phyloP scores from a whole-genome alignment of 1,140 invertebrate species.

The Papilio dardanus region DNA sequence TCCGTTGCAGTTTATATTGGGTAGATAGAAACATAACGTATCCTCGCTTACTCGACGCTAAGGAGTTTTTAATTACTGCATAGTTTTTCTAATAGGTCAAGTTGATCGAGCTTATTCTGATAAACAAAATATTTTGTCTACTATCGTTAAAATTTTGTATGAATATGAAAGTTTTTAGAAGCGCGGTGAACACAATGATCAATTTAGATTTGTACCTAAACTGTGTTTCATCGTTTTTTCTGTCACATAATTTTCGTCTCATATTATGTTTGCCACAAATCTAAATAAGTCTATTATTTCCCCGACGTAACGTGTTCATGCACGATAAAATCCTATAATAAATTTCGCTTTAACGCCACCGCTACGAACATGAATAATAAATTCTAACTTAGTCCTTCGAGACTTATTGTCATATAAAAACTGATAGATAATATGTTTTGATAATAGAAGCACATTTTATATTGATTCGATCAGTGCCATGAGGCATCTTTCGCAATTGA shows the following conservation, averaged over 20 bases:
- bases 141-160: no score
- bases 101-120: no score
- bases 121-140: no score
- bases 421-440: slow-evolving; percentile 10
- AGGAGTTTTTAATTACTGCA: no score
- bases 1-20: no score
- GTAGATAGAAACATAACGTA: no score
- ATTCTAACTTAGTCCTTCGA: slow-evolving; percentile 11
- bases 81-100: no score
- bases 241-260: not conserved
- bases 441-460: not conserved
- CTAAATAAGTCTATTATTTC: slow-evolving; percentile 27
- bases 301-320: slow-evolving; percentile 27
- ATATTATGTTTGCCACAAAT: not conserved
- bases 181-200: not conserved
- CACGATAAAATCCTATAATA: slow-evolving; percentile 32
- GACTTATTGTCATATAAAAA: slow-evolving; percentile 23
- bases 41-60: no score
- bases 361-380: slow-evolving; percentile 22
- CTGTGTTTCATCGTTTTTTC: not conserved
- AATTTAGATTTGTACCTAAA: not conserved
- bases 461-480: not conserved
- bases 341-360: slow-evolving; percentile 29
- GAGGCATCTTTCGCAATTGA: no score
- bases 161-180: not conserved